Evolutionary conservation across 2,797 vertebrate genomes (phyloP), one percentile per base, ranked within the genome.

Genomic region (Champsocephalus gunnari): DNA sequence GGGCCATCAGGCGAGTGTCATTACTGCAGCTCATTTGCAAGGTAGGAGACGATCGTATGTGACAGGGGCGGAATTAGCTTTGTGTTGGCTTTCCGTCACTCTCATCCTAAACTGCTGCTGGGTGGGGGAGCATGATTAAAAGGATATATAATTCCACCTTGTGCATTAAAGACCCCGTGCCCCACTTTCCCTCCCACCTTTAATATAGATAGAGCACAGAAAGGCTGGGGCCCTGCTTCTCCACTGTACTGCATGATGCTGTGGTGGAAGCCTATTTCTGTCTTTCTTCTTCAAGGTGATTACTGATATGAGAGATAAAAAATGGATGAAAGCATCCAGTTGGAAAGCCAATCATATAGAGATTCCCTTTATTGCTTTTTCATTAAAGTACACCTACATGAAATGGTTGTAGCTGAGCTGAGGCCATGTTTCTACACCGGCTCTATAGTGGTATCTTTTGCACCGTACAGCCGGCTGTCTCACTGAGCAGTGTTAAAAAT

Each of bases 11-110:
- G 95, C 95, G 93, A 92, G 93, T 95, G 95, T 94, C 95, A 95
- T 93, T 93, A 95, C 92, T 83, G 93, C 88, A 77, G 94, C 94
- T 95, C 85, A 82, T 96, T 97, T 97, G 93, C 87, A 91, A 95
- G 94, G 95, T 94, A 96, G 94, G 94, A 95, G 95, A 38, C 82
- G 91, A 96, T 92, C 86, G 88, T 93, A 96, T 95, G 94, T 96
- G 96, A 97, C 96, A 96, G 95, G 90, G 92, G 94, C 73, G 86
- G 96, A 96, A 98, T 98, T 96, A 96, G 96, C 93, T 96, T 96
- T 96, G 95, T 92, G 94, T 87, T 87, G 92, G 93, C 94, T 95
- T 92, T 95, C 95, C 94, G 95, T 97, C 97, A 96, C 94, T 96
- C 97, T 96, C 96, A 94, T 97, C 87, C 87, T 81, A 73, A 86